phyloP scores from a whole-genome alignment of 2,888 invertebrate genomes.

The Sinotaia quadrata region DNA sequence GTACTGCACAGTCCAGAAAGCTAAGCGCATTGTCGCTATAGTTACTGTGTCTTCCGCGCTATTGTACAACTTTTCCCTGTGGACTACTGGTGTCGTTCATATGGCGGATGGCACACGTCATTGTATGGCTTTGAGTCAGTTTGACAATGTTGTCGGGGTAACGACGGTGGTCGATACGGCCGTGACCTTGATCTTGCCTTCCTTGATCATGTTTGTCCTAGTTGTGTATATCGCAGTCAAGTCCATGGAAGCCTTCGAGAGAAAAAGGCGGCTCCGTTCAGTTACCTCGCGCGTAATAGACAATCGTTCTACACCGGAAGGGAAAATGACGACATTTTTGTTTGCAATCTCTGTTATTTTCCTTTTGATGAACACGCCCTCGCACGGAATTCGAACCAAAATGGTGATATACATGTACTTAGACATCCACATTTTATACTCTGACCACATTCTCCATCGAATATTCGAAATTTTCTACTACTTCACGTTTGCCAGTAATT shows the following conservation, averaged over 20 bases:
- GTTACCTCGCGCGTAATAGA: background rate
- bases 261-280: conserved; percentile 19
- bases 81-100: conserved; percentile 39
- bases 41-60: conserved; percentile 31
- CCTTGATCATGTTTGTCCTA: conserved; percentile 26
- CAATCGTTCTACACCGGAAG: conserved; percentile 21
- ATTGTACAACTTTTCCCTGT: conserved; percentile 46
- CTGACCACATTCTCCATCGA: conserved; percentile 30
- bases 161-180: conserved; percentile 22
- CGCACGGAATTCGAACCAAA: conserved; percentile 29
- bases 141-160: conserved; percentile 17
- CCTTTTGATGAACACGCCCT: conserved; percentile 28
- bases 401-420: conserved; percentile 23
- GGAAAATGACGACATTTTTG: conserved; percentile 32
- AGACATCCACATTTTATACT: background rate
- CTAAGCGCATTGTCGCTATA: conserved; percentile 28
- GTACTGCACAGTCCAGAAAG: conserved; percentile 38
- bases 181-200: conserved; percentile 26
- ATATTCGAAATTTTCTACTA: conserved; percentile 36
- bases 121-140: conserved; percentile 12
- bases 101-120: conserved; percentile 27
- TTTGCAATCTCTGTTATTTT: conserved; percentile 35
- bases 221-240: conserved; percentile 20
- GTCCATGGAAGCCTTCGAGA: conserved; percentile 22
- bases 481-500: conserved; percentile 38